Conservation (phyloP, 1,140 invertebrate genomes). For the Drosophila parvula region DNA sequence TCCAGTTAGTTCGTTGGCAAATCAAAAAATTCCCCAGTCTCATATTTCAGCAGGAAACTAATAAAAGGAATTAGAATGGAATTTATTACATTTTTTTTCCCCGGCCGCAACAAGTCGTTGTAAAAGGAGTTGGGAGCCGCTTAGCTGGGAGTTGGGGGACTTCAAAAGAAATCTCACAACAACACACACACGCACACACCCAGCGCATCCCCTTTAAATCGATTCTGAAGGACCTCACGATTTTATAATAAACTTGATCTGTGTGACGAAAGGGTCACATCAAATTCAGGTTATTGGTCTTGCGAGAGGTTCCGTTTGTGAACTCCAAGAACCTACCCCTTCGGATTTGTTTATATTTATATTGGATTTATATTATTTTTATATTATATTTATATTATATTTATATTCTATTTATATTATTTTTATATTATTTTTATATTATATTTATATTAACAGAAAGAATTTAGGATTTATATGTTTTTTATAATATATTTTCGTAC, state of each 20-base stretch:
- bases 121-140: slow-evolving; percentile 7
- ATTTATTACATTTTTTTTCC: slow-evolving; percentile 5
- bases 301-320: background rate
- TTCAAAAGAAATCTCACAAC: slow-evolving; percentile 10
- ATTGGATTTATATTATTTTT: too few relatives aligned
- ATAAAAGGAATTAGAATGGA: background rate
- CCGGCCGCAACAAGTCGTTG: background rate
- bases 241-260: slow-evolving; percentile 9
- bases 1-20: background rate
- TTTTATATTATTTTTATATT: too few relatives aligned
- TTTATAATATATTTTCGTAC: too few relatives aligned
- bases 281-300: background rate
- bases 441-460: too few relatives aligned
- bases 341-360: too few relatives aligned
- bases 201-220: slow-evolving; percentile 1
- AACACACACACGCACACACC: background rate
- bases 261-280: background rate
- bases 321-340: too few relatives aligned
- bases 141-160: background rate
- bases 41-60: slow-evolving; percentile 16
- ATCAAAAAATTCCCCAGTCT: slow-evolving; percentile 8
- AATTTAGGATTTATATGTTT: too few relatives aligned
- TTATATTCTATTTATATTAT: too few relatives aligned
- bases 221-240: slow-evolving; percentile 3
- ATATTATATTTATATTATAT: too few relatives aligned